These are phyloP conservation scores for Oxyteleia sp. DNA, from an alignment of 2,888 invertebrate species.

Conservation along the genomic window DNA sequence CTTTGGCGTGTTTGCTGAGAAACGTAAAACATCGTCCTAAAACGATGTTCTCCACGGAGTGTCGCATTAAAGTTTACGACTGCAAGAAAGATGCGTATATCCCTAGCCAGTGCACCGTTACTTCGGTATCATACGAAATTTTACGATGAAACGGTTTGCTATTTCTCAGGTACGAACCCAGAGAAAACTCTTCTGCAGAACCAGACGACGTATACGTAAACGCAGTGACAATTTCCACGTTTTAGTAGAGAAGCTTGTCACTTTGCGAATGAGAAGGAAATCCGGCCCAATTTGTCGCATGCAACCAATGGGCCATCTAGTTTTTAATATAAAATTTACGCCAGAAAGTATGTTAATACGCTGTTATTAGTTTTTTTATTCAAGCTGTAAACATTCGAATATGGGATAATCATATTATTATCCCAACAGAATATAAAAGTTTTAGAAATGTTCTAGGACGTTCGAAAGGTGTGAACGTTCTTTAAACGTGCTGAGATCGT, in stretches of 20 bases:
- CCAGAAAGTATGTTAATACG: no score
- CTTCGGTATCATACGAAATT: slow-evolving; percentile 21
- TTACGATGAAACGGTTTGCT: slow-evolving; percentile 36
- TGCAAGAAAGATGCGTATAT: slow-evolving; percentile 20
- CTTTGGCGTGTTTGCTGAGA: slow-evolving; percentile 5
- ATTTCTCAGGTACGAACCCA: slow-evolving; percentile 16
- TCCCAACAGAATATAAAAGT: no score
- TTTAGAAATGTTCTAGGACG: no score
- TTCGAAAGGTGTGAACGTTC: no score
- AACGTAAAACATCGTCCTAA: slow-evolving; percentile 36
- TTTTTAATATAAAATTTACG: slow-evolving; percentile 13
- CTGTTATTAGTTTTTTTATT: no score
- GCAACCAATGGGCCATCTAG: not conserved
- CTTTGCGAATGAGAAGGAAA: not conserved
- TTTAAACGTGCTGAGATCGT: no score
- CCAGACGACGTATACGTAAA: slow-evolving; percentile 1
- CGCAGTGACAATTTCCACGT: slow-evolving; percentile 7
- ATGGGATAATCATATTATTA: no score
- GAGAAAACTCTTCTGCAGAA: slow-evolving; percentile 8
- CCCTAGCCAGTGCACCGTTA: slow-evolving; percentile 1
- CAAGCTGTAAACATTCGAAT: no score
- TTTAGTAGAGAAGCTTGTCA: not conserved
- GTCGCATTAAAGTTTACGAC: slow-evolving; percentile 48
- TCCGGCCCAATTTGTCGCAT: not conserved
- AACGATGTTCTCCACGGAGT: slow-evolving; percentile 30